Base-by-base conservation (phyloP, 2,888 invertebrate species). In the Watsonalla binaria region DNA sequence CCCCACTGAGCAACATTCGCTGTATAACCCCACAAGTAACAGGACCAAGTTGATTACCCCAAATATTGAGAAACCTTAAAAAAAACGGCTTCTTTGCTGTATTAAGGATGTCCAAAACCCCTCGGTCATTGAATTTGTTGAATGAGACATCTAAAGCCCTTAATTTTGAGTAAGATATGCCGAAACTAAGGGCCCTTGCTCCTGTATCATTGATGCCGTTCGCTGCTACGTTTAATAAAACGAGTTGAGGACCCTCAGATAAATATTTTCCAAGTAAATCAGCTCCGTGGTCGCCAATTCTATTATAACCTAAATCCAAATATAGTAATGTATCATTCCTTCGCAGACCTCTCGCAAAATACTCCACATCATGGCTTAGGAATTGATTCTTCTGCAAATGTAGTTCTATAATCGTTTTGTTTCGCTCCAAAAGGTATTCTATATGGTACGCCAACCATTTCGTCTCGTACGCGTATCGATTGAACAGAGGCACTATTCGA, bases 331-430 rank as follows among this genome's bases (percentile, higher is more conserved):
- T 87, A 1, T 70, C 79, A 65, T 94, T 94, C 0, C 66, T 62
- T 11, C 78, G 71, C 48, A 93, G 77, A 6, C 93, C 93, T 47
- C 86, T 69, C 5, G 89, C 70, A 55, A 94, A 77, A 54, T 86
- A 86, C 60, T 93, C 93, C 46, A 93, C 77, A 63, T 94, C 93
- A 55, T 93, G 93, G 0, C 92, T 91, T 11, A 90, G 86, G 42
- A 94, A 91, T 66, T 90, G 82, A 60, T 92, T 92, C 64, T 94
- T 94, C 69, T 93, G 93, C 33, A 92, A 74, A 76, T 93, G 92
- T 9, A 94, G 68, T 63, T 93, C 93, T 0, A 86, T 78, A 39
- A 94, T 78, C 5, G 78, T 80, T 46, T 63, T 64, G 48, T 90
- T 90, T 45, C 75, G 74, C 70, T 84, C 80, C 0, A 91, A 65